Percentiles rank a stretch among this genome's conserved stretches.
Evolutionary conservation across 1,140 invertebrate species (phyloP).

Genomic region (Caerostris extrusa): DNA sequence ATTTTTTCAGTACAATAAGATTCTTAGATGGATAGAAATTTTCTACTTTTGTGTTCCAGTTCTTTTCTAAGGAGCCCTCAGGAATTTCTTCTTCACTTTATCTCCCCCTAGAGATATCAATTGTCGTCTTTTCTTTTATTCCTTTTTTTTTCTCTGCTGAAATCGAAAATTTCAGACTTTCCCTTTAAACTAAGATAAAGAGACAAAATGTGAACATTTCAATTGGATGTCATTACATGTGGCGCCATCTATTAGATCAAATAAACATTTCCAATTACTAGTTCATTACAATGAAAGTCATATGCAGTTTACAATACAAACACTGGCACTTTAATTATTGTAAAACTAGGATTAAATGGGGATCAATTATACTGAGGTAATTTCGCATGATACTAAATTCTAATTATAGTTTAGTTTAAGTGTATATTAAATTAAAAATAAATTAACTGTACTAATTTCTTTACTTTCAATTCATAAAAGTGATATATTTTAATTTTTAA

Average conservation of each 20-base stretch:
- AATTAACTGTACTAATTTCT: too few species aligned
- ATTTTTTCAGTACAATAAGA: constrained; percentile 3
- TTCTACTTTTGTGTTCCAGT: constrained; percentile 43
- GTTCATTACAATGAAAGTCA: not conserved
- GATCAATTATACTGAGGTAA: too few species aligned
- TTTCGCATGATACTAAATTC: too few species aligned
- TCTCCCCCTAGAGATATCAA: constrained; percentile 49
- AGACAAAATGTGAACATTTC: not conserved
- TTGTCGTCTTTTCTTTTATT: not conserved
- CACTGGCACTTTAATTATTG: too few species aligned
- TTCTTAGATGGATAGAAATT: constrained; percentile 34
- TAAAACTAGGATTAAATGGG: too few species aligned
- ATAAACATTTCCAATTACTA: constrained; percentile 18
- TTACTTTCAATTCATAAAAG: too few species aligned
- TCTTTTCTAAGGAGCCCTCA: constrained; percentile 8
- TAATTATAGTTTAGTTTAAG: too few species aligned
- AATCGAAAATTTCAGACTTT: constrained; percentile 34
- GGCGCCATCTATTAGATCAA: constrained; percentile 60
- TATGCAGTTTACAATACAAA: too few species aligned
- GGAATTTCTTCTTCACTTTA: constrained; percentile 47
- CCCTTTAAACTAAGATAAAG: constrained; percentile 16
- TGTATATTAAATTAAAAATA: too few species aligned
- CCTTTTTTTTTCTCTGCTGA: constrained; percentile 3
- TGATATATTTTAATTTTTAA: too few species aligned
- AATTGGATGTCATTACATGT: not conserved